A percentile compares a stretch with the other conserved stretches of the same genome.
phyloP scores from a whole-genome alignment of 2,888 invertebrate species.

The Portevinia maculata region DNA sequence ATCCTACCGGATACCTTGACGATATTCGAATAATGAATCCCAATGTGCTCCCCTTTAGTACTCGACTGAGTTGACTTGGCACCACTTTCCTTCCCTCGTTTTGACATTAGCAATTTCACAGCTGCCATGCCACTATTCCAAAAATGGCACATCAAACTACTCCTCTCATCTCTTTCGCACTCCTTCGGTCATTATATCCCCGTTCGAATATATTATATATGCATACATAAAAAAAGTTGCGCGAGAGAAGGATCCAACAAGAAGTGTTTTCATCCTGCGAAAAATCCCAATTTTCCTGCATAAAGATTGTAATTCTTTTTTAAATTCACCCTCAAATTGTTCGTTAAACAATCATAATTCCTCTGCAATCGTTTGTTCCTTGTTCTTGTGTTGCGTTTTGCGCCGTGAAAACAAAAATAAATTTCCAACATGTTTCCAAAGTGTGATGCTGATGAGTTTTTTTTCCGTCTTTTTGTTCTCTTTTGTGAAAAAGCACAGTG shows the following conservation, averaged over 20 bases:
- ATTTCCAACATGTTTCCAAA: slow-evolving; percentile 7
- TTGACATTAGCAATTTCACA: slow-evolving; percentile 43
- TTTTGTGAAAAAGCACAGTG: slow-evolving; percentile 6
- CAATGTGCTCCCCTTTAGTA: background rate
- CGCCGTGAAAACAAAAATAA: slow-evolving; percentile 48
- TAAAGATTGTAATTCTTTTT: slow-evolving; percentile 55
- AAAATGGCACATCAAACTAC: slow-evolving; percentile 37
- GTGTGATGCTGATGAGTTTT: slow-evolving; percentile 47
- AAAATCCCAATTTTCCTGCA: slow-evolving; percentile 66
- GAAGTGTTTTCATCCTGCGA: slow-evolving; percentile 72
- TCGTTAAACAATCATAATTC: background rate
- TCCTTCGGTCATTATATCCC: slow-evolving; percentile 29
- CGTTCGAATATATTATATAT: slow-evolving; percentile 67
- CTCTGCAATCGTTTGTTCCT: slow-evolving; percentile 5
- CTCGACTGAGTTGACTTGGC: slow-evolving; percentile 39
- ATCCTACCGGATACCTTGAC: too few relatives aligned
- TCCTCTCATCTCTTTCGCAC: slow-evolving; percentile 32
- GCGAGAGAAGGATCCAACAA: slow-evolving; percentile 66
- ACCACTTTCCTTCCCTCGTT: background rate
- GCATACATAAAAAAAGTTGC: slow-evolving; percentile 69
- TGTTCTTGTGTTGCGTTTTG: slow-evolving; percentile 12
- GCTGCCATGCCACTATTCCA: slow-evolving; percentile 29
- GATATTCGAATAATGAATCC: background rate
- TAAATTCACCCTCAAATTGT: slow-evolving; percentile 16
- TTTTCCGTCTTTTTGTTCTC: slow-evolving; percentile 13